Base-by-base conservation (phyloP, 1,140 invertebrate species). In the Tribolium castaneum region DNA sequence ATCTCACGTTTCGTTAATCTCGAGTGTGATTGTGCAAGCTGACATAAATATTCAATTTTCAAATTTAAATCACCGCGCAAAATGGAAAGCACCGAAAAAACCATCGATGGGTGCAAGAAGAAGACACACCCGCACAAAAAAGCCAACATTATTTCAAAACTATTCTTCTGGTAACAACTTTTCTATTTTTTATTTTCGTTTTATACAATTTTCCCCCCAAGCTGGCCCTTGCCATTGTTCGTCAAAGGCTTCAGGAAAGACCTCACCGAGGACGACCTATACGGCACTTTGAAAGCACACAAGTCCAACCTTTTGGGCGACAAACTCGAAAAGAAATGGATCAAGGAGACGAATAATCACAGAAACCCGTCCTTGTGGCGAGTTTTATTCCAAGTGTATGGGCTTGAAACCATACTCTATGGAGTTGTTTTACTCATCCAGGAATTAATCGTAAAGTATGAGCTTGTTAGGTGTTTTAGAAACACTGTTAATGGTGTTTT, bases 321-420 rank as follows among this genome's bases (percentile, higher is more conserved):
- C 80, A 85, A 86, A 54, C 85, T 93, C 35, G 87, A 90, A 81
- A 87, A 85, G 80, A 87, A 87, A 13, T 91, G 90, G 91, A 84
- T 88, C 3, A 79, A 80, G 19, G 88, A 91, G 82, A 1, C 6
- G 0, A 75, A 56, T 16, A 12, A 19, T 5, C 72, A 39, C 52
- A 22, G 52, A 75, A 22, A 54, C 6, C 72, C 72, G 14, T 56
- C 50, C 4, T 45, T 75, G 1, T 75, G 72, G 72, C 51, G 52
- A 13, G 25, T 52, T 1, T 22, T 75, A 39, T 9, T 35, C 3
- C 34, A 54, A 19, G 50, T 59, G 0, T 75, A 56, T 16, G 51
- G 72, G 3, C 7, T 35, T 12, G 72, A 75, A 16, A 56, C 59
- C 25, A 30, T 4, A 12, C n/a, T 75, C 0, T 52, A 70, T 19